Evolutionary conservation across 2,888 invertebrate species (phyloP).

Genomic region (Acleris cristana): DNA sequence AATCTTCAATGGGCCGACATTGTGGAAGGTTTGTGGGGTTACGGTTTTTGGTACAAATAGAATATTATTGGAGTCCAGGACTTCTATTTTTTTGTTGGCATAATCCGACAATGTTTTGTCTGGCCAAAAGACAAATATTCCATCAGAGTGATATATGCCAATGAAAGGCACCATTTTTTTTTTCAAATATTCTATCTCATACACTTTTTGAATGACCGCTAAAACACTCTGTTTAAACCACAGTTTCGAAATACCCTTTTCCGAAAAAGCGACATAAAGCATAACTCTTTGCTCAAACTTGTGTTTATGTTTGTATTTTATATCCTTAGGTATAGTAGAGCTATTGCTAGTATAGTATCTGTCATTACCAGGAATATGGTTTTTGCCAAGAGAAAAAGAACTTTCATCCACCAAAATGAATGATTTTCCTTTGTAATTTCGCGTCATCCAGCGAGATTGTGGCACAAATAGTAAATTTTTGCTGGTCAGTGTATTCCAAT

Average conservation of each 20-base stretch:
- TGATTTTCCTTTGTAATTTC: not conserved
- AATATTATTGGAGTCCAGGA: constrained; percentile 9
- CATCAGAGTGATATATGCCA: not conserved
- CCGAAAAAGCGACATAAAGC: too few relatives aligned
- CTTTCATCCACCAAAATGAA: not conserved
- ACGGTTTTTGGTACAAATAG: constrained; percentile 6
- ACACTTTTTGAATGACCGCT: not conserved
- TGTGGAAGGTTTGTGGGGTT: constrained; percentile 8
- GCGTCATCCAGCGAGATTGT: constrained; percentile 2
- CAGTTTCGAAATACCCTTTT: not conserved
- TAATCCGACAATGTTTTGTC: not conserved
- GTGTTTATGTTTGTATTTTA: too few relatives aligned
- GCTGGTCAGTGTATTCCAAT: not conserved
- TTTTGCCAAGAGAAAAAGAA: constrained; percentile 11
- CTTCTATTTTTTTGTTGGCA: not conserved
- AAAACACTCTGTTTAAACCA: not conserved
- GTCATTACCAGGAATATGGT: too few relatives aligned
- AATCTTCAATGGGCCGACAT: too few relatives aligned
- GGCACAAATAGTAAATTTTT: not conserved
- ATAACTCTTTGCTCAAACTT: too few relatives aligned
- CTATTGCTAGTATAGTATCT: too few relatives aligned
- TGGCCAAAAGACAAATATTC: constrained; percentile 9
- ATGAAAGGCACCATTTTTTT: constrained; percentile 9
- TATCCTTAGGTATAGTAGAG: too few relatives aligned
- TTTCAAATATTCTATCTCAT: not conserved